Percentiles rank a stretch among this genome's conserved stretches.
These are phyloP conservation scores for Dendrolimus houi DNA, from an alignment of 2,888 invertebrate genomes.

Conservation along the genomic window DNA sequence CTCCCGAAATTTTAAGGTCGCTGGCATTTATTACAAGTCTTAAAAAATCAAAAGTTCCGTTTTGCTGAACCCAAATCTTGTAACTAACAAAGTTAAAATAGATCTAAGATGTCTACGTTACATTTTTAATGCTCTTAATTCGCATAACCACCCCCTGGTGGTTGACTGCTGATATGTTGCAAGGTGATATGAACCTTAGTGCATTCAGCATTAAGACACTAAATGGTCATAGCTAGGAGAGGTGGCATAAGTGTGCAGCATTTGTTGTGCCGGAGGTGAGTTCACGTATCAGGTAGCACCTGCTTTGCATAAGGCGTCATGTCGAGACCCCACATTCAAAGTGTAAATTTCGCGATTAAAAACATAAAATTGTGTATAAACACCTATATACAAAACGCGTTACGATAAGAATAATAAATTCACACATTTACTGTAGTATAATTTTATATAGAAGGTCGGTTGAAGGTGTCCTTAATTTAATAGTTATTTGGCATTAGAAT, in stretches of 20 bases:
- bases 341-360: constrained; percentile 71
- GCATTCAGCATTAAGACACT: too few species aligned
- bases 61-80: too few species aligned
- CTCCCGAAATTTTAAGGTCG: too few species aligned
- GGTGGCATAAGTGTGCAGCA: neutral
- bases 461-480: constrained; percentile 46
- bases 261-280: constrained; percentile 16
- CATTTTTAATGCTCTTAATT: constrained; percentile 26
- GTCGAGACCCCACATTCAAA: constrained; percentile 62
- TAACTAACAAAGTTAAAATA: constrained; percentile 17
- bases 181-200: too few species aligned
- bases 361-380: constrained; percentile 62
- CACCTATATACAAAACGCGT: constrained; percentile 40
- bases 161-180: constrained; percentile 5
- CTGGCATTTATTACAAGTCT: too few species aligned
- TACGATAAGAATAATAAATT: constrained; percentile 52
- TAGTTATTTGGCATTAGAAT: constrained; percentile 1
- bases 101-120: constrained; percentile 29
- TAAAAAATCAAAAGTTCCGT: too few species aligned
- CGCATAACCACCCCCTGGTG: constrained; percentile 12
- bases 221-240: too few species aligned
- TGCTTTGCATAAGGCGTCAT: constrained; percentile 75
- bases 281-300: constrained; percentile 72
- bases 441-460: constrained; percentile 37
- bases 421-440: constrained; percentile 23